These are phyloP conservation scores for Hipposideros armiger DNA, from an alignment of 2,113 vertebrate species.

Conservation along the genomic window DNA sequence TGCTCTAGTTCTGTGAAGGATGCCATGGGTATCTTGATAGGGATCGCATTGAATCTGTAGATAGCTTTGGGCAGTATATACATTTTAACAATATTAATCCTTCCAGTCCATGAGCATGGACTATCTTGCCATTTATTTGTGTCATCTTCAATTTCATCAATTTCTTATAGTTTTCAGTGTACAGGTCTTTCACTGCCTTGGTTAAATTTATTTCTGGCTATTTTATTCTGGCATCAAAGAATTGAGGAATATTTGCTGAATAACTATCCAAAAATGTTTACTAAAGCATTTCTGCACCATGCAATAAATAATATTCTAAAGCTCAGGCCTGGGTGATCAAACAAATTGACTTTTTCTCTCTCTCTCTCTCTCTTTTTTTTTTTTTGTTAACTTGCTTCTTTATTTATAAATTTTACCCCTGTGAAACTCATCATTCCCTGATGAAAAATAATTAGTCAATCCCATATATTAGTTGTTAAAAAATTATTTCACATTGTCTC, in stretches of 20 bases:
- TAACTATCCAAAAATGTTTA: neutral
- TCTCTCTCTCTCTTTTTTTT: neutral
- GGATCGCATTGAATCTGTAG: neutral
- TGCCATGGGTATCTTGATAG: neutral
- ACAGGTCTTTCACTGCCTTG: neutral
- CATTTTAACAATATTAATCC: neutral
- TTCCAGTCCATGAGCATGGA: neutral
- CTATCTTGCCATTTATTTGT: neutral
- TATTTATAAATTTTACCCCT: constrained; percentile 41
- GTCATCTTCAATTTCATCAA: neutral
- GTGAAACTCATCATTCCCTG: neutral
- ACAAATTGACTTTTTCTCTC: neutral
- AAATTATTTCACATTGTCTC: neutral
- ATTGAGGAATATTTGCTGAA: neutral
- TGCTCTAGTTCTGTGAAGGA: neutral
- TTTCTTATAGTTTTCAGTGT: neutral
- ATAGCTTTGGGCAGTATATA: neutral
- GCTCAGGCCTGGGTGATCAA: neutral
- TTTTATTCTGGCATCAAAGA: neutral
- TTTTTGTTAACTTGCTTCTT: neutral
- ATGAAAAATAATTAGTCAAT: constrained; percentile 7
- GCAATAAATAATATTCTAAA: neutral
- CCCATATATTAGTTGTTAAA: neutral
- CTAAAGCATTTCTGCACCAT: neutral
- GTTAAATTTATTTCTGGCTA: neutral